phyloP scores from a whole-genome alignment of 2,797 vertebrate genomes.

The Epinephelus coioides region DNA sequence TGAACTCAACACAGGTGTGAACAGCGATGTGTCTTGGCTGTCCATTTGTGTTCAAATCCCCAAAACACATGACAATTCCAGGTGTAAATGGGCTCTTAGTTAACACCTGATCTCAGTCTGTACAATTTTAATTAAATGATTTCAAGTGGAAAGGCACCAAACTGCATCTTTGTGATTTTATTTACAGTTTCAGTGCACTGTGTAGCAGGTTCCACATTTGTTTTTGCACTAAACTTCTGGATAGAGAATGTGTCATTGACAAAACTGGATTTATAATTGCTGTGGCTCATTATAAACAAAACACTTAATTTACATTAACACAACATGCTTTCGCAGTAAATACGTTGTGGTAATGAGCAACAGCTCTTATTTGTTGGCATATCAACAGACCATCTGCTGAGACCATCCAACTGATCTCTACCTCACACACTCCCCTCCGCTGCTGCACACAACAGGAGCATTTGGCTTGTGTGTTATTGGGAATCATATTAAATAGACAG shows the following conservation, averaged over 20 bases:
- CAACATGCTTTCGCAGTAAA: not conserved
- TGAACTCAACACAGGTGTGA: too few species aligned
- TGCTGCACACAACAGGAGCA: not conserved
- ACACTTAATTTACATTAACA: not conserved
- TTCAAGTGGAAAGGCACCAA: not conserved
- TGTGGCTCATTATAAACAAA: not conserved
- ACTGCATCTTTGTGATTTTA: not conserved
- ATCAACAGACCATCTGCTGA: slow-evolving; percentile 8
- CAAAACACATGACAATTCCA: too few species aligned
- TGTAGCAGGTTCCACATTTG: not conserved
- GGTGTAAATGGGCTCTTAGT: not conserved
- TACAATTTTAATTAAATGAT: not conserved
- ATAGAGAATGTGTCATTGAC: not conserved
- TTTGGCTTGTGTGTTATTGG: slow-evolving; percentile 4
- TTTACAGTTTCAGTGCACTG: not conserved
- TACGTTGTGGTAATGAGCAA: not conserved
- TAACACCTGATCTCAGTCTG: not conserved
- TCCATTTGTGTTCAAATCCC: too few species aligned
- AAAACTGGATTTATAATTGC: not conserved
- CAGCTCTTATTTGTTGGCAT: slow-evolving; percentile 2
- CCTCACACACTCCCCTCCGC: not conserved
- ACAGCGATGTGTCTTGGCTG: too few species aligned
- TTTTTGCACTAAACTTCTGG: not conserved
- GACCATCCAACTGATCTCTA: not conserved
- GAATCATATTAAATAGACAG: slow-evolving; percentile 4